Evolutionary conservation across 2,113 vertebrate genomes (phyloP).

Genomic region (Hydrochoerus hydrochaeris): DNA sequence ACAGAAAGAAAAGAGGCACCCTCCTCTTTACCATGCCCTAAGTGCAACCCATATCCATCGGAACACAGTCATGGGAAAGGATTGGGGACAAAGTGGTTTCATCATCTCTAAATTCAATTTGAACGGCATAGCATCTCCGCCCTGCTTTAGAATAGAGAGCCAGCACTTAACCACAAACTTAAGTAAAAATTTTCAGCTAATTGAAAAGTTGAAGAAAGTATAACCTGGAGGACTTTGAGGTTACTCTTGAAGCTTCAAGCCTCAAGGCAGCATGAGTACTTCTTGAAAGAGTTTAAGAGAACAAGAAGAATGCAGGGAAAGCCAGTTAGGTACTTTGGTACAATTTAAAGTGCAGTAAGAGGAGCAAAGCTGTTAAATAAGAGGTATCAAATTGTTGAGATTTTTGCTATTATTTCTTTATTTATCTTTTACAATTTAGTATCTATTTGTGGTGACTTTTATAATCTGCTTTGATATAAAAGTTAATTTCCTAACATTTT

Average conservation of each 20-base stretch:
- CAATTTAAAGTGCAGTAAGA: neutral
- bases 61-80: conserved; percentile 9
- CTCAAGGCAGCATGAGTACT: neutral
- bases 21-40: neutral
- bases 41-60: neutral
- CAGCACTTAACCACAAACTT: neutral
- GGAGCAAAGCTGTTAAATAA: neutral
- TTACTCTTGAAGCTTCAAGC: conserved; percentile 37
- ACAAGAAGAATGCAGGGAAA: neutral
- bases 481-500: neutral
- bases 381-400: neutral
- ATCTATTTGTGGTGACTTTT: neutral
- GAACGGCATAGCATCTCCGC: neutral
- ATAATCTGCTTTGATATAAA: conserved; percentile 43
- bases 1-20: neutral
- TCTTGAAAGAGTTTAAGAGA: conserved; percentile 42
- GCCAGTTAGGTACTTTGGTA: neutral
- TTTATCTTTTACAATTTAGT: neutral
- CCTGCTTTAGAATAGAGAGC: neutral
- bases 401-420: neutral
- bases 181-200: conserved; percentile 54
- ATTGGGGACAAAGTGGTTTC: neutral
- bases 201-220: conserved; percentile 29
- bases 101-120: neutral
- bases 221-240: conserved; percentile 23